Conservation (phyloP, 2,797 vertebrate species). For the Tapera naevia region DNA sequence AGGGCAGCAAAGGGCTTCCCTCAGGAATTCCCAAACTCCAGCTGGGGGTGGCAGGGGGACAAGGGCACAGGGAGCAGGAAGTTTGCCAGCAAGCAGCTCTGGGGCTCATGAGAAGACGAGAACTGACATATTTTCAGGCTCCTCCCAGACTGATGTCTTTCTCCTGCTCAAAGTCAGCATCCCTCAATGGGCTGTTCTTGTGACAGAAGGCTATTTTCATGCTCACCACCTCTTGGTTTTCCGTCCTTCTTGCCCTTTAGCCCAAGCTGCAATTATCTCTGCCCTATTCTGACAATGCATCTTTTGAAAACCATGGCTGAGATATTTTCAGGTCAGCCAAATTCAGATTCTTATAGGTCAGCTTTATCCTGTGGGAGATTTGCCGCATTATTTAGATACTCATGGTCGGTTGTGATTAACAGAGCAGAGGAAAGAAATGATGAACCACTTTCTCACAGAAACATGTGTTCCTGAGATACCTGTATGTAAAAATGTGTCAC, state of each 20-base stretch:
- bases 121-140: background rate
- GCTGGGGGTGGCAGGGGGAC: rapidly evolving
- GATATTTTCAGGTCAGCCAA: background rate
- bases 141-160: background rate
- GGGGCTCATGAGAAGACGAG: background rate
- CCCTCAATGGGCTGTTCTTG: background rate
- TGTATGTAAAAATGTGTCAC: background rate
- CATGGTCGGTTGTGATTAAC: background rate
- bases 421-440: background rate
- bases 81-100: background rate
- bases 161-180: background rate
- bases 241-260: background rate
- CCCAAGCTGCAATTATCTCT: background rate
- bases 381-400: background rate
- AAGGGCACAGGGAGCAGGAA: background rate
- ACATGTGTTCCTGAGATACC: background rate
- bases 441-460: background rate
- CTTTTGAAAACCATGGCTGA: constrained; percentile 19
- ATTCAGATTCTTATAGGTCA: background rate
- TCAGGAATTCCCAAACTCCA: background rate
- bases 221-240: background rate
- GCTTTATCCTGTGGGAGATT: background rate
- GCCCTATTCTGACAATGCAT: background rate
- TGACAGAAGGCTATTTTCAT: constrained; percentile 2
- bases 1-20: background rate